phyloP scores from a whole-genome alignment of 2,113 vertebrate species.

The Hippoglossus stenolepis region DNA sequence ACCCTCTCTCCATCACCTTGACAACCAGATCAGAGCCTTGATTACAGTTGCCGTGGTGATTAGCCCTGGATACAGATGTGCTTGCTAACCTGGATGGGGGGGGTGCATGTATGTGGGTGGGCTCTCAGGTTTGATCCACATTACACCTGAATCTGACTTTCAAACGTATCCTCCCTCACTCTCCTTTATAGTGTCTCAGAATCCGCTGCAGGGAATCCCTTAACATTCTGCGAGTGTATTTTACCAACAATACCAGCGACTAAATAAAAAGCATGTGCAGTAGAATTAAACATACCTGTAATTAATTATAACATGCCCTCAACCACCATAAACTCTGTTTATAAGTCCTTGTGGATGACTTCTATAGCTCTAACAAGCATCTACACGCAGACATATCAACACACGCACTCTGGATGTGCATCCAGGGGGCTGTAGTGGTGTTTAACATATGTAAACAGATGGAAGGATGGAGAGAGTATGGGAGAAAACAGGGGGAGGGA shows the following conservation, averaged over 20 bases:
- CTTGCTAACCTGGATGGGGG: conserved; percentile 48
- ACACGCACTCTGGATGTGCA: conserved; percentile 43
- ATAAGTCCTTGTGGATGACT: conserved; percentile 53
- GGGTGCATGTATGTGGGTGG: too few relatives aligned
- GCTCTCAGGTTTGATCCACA: too few relatives aligned
- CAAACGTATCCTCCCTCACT: too few relatives aligned
- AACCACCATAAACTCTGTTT: conserved; percentile 50
- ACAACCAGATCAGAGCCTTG: conserved; percentile 75
- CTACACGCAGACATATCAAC: conserved; percentile 32
- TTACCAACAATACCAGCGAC: too few relatives aligned
- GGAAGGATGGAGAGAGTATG: conserved; percentile 29
- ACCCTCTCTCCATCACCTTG: conserved; percentile 71
- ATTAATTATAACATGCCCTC: conserved; percentile 60
- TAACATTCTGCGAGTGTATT: too few relatives aligned
- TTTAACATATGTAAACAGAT: conserved; percentile 69
- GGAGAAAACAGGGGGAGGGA: not conserved
- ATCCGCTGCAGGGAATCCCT: too few relatives aligned
- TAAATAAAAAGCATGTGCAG: conserved; percentile 28
- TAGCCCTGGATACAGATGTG: conserved; percentile 57
- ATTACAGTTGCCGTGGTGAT: conserved; percentile 77
- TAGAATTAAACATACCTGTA: conserved; percentile 42
- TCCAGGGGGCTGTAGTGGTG: conserved; percentile 57
- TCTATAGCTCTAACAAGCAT: conserved; percentile 51
- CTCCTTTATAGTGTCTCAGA: too few relatives aligned
- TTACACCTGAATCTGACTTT: too few relatives aligned